These are phyloP conservation scores for Nasonia oneida DNA, from an alignment of 2,888 invertebrate genomes.

Conservation along the genomic window DNA sequence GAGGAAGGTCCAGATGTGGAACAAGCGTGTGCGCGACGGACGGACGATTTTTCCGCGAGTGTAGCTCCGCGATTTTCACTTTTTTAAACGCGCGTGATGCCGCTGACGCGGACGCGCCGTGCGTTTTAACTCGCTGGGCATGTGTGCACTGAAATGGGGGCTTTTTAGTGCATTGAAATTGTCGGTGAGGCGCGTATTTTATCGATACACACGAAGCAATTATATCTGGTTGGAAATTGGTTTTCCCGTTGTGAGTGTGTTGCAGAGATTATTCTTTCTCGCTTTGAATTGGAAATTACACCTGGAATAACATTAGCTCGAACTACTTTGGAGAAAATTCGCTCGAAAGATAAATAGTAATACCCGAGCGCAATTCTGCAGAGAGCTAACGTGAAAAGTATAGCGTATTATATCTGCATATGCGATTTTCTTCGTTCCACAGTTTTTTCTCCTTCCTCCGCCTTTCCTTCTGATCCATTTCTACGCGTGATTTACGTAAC, in stretches of 20 bases:
- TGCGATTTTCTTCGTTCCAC: conserved; percentile 31
- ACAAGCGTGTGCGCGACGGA: conserved; percentile 37
- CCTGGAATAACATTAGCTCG: too few relatives aligned
- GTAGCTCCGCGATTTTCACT: conserved; percentile 51
- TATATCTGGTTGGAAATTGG: neutral
- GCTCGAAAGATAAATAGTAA: too few relatives aligned
- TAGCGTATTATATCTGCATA: too few relatives aligned
- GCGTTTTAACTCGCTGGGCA: neutral
- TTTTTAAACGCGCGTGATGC: conserved; percentile 32
- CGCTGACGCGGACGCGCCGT: neutral
- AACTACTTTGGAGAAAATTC: too few relatives aligned
- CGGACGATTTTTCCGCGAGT: conserved; percentile 52
- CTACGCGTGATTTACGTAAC: conserved; percentile 41
- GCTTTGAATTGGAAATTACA: too few relatives aligned
- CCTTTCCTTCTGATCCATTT: conserved; percentile 45
- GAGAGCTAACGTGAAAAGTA: too few relatives aligned
- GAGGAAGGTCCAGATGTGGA: conserved; percentile 54
- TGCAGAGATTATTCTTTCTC: too few relatives aligned
- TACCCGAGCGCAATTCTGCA: too few relatives aligned
- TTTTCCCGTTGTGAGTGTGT: neutral
- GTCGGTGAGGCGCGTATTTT: neutral
- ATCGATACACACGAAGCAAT: neutral
- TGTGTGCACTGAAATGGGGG: neutral
- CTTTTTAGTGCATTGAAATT: neutral
- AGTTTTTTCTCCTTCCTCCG: conserved; percentile 1